Conservation (phyloP, 2,113 vertebrate genomes). For the Phaetusa simplex region DNA sequence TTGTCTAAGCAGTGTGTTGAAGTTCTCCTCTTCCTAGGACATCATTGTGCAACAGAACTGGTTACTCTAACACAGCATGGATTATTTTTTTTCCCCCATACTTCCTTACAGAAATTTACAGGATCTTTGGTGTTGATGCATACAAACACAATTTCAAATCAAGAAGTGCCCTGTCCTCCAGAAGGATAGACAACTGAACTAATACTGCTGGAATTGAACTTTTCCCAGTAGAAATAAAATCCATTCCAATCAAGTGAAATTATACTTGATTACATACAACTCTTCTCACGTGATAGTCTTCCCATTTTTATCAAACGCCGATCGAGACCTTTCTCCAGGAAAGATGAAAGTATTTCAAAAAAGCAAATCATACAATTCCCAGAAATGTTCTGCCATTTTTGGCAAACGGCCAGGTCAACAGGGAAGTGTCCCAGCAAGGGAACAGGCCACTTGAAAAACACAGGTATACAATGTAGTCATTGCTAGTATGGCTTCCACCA, state of each 20-base stretch:
- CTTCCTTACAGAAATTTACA: background rate
- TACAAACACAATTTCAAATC: background rate
- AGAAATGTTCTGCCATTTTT: background rate
- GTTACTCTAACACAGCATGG: background rate
- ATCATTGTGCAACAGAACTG: background rate
- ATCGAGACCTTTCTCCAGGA: background rate
- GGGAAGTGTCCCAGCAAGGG: background rate
- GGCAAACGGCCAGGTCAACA: background rate
- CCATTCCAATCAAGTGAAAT: background rate
- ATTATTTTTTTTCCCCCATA: fast-evolving
- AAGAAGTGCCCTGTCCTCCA: background rate
- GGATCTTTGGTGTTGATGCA: background rate
- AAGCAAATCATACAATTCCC: background rate
- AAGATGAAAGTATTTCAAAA: background rate
- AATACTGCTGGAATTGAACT: background rate
- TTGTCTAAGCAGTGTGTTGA: background rate
- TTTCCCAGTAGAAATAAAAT: background rate
- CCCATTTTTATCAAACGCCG: background rate
- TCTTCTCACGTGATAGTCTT: background rate
- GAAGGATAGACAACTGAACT: background rate
- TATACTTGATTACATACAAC: background rate
- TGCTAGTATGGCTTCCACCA: background rate
- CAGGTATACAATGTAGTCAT: background rate
- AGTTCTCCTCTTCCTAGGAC: background rate
- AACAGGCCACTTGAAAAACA: background rate